Percentiles rank a stretch among this genome's conserved stretches.
Evolutionary conservation across 2,888 invertebrate species (phyloP).

Genomic region (Tinea pellionella): DNA sequence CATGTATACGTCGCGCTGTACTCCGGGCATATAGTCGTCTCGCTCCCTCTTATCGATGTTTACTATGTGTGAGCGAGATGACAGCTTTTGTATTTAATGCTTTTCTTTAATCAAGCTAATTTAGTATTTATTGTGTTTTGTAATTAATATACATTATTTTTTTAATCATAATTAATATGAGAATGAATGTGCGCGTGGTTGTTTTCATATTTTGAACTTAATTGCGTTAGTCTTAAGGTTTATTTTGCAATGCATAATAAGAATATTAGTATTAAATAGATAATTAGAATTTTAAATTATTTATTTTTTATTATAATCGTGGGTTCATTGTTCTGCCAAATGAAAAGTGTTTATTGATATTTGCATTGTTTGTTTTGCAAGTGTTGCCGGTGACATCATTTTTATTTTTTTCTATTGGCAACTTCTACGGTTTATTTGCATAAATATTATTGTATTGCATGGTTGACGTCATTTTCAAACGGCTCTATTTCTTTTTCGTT

Average conservation of each 20-base stretch:
- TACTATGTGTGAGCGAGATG: background rate
- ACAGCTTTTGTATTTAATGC: conserved; percentile 15
- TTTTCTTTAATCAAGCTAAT: conserved; percentile 15
- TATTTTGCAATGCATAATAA: too few relatives aligned
- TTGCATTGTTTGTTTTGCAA: conserved; percentile 31
- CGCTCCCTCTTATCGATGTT: conserved; percentile 8
- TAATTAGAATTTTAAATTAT: conserved; percentile 34
- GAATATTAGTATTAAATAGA: too few relatives aligned
- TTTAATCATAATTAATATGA: background rate
- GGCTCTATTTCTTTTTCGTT: too few relatives aligned
- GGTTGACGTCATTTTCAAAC: too few relatives aligned
- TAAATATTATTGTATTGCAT: background rate
- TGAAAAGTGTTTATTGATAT: conserved; percentile 14
- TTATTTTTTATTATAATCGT: conserved; percentile 24
- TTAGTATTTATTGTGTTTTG: conserved; percentile 14
- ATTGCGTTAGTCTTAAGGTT: too few relatives aligned
- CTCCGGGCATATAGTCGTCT: background rate
- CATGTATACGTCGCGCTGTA: background rate
- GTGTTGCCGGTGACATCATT: conserved; percentile 23
- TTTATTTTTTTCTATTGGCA: background rate
- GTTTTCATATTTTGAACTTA: background rate
- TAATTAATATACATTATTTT: background rate
- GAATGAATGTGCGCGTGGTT: conserved; percentile 1
- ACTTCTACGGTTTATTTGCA: background rate
- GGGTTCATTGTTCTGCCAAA: conserved; percentile 28